Evolutionary conservation across 2,888 invertebrate species (phyloP), one percentile per base, ranked within the genome.

Genomic region (Trimorus sp.): DNA sequence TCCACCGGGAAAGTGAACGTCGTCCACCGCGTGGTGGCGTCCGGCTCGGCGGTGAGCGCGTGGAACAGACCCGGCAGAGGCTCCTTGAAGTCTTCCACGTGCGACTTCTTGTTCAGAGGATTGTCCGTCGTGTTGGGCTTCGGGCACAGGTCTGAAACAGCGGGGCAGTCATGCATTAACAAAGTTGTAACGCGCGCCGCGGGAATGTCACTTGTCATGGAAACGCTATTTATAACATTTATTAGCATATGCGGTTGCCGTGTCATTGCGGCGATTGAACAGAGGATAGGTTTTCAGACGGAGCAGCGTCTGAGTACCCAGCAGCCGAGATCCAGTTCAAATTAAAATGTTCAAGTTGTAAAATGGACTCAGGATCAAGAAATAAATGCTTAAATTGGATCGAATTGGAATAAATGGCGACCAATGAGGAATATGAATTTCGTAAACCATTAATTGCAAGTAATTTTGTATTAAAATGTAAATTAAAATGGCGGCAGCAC

Each of bases 21-120:
- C n/a, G 95, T 93, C 98, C 98, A 98, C 79, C 97, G 92, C 75
- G 95, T 94, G 82, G 94, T 94, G 0, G 93, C 92, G 89, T 98
- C 98, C 0, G 95, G 94, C 85, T 96, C 96, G 83, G 95, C 95
- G 1, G 97, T 96, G 63, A 98, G 93, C 0, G 96, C 96, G 85
- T 95, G 94, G 89, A 98, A 98, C 45, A 98, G 92, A 49, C 96
- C 96, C 0, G 96, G 96, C 48, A 97, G 94, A 26, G 97, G 96
- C 83, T 97, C 97, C 15, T 94, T 93, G 49, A 97, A 93, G 84
- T 97, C 97, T 89, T 97, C 98, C 1, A 98, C 96, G 86, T 97
- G 96, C 15, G 97, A 98, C 89, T 96, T 96, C 86, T 94, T 94
- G 49, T 95, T 96, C 80, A 97, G 91, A 14, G 95, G 94, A 70